Base-by-base conservation (phyloP, 2,113 vertebrate species). In the Myrmophylax atrothorax region DNA sequence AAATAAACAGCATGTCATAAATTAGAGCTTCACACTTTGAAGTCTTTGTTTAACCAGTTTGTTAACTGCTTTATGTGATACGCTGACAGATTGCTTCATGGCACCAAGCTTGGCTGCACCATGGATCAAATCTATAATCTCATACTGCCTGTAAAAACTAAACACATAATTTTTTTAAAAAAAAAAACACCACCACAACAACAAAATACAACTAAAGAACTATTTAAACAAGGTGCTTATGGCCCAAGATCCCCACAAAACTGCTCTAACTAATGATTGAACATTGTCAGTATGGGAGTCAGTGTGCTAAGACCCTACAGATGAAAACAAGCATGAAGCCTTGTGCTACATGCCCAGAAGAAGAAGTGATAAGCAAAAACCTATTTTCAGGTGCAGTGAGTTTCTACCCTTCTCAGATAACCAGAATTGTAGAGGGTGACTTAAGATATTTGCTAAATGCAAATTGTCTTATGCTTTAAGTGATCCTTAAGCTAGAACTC, bases 21-120 rank as follows among this genome's bases (percentile, higher is more conserved):
- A 94, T 95, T 74, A 96, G 69, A 88, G 18, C 64, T 78, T 96
- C 79, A 81, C 47, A 53, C 88, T 96, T 93, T 93, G 76, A 97
- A 96, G 96, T 93, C 86, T 93, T 94, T 93, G 44, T 93, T 95
- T 93, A 93, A 94, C 56, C 28, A 44, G 50, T 12, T 84, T 86
- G 92, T 93, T 58, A 93, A 93, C 53, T 90, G 73, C 88, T 93
- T 72, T 81, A 24, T 74, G 64, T 92, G 85, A 58, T 83, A 66
- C 23, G 19, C 28, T 46, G 56, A 24, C 60, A 80, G 59, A 46
- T 38, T 68, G 40, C 53, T 84, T 88, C 76, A 38, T 50, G n/a
- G 52, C 49, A 62, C 49, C 60, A 75, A 76, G 74, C 55, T 10
- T 77, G 29, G 67, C 47, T 84, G 67, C 49, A 78, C 73, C 35